Conservation (phyloP, 2,113 vertebrate species). For the Planiliza haematocheilus region DNA sequence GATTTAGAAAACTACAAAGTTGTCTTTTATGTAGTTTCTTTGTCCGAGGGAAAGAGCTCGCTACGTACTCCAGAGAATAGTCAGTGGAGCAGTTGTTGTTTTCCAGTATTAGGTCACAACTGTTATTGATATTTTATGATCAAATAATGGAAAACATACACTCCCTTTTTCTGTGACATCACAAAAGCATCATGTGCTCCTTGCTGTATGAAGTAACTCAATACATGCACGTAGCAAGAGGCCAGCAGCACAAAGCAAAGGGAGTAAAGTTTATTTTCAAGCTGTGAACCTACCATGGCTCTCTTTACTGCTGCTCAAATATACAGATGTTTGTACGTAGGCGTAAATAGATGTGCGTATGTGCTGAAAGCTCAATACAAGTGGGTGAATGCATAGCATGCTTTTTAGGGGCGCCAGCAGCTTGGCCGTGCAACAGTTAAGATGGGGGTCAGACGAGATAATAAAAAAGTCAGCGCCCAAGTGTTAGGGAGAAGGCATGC, state of each 20-base stretch:
- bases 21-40: neutral
- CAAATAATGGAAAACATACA: conserved; percentile 57
- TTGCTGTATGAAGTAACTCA: conserved; percentile 51
- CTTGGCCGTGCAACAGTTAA: conserved; percentile 31
- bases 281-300: conserved; percentile 58
- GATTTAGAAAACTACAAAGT: neutral
- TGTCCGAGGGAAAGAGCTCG: conserved; percentile 7
- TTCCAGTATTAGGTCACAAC: conserved; percentile 47
- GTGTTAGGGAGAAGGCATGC: conserved; percentile 15
- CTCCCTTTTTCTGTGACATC: conserved; percentile 63
- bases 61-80: neutral
- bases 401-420: conserved; percentile 37
- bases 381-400: conserved; percentile 48
- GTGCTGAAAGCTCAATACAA: conserved; percentile 34
- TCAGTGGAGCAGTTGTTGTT: conserved; percentile 4
- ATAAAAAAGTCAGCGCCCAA: conserved; percentile 11
- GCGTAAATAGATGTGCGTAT: conserved; percentile 54
- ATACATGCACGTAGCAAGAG: conserved; percentile 39
- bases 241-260: conserved; percentile 53
- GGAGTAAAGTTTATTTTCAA: conserved; percentile 55
- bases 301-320: conserved; percentile 56
- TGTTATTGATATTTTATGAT: conserved; percentile 49
- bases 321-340: conserved; percentile 60
- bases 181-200: conserved; percentile 50
- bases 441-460: conserved; percentile 19